Percentiles rank a stretch among this genome's conserved stretches.
Evolutionary conservation across 2,797 vertebrate genomes (phyloP).

Genomic region (Hyperoplus immaculatus): DNA sequence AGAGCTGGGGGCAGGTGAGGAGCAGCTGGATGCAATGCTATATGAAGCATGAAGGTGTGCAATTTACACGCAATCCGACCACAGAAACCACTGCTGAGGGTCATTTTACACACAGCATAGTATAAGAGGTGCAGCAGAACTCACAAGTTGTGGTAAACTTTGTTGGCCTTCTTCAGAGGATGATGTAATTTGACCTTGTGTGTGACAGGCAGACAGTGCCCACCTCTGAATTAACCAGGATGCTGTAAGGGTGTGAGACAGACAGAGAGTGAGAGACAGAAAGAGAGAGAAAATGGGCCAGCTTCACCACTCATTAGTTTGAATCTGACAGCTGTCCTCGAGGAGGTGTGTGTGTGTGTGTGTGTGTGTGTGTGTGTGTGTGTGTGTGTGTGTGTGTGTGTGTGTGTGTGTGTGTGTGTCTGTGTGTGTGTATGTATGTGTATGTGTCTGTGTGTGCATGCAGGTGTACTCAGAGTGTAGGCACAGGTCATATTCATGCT

Average conservation of each 20-base stretch:
- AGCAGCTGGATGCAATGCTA: constrained; percentile 27
- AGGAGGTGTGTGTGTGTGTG: neutral
- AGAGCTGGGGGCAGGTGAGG: constrained; percentile 39
- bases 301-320: constrained; percentile 45
- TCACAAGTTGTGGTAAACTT: neutral
- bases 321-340: constrained; percentile 48
- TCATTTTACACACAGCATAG: constrained; percentile 28
- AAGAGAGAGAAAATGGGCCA: neutral
- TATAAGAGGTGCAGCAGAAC: constrained; percentile 35
- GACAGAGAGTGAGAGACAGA: constrained; percentile 25
- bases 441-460: neutral
- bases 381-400: neutral
- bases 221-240: constrained; percentile 8
- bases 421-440: neutral
- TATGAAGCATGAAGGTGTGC: constrained; percentile 53
- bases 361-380: constrained; percentile 1
- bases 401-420: neutral
- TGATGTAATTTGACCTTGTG: neutral
- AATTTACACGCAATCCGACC: constrained; percentile 53
- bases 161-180: neutral
- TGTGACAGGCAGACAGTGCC: constrained; percentile 25
- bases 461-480: neutral
- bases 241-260: constrained; percentile 17
- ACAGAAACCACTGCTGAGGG: constrained; percentile 19
- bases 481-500: constrained; percentile 9